These are phyloP conservation scores for Salvelinus sp. DNA, from an alignment of 2,113 vertebrate species.

Conservation along the genomic window DNA sequence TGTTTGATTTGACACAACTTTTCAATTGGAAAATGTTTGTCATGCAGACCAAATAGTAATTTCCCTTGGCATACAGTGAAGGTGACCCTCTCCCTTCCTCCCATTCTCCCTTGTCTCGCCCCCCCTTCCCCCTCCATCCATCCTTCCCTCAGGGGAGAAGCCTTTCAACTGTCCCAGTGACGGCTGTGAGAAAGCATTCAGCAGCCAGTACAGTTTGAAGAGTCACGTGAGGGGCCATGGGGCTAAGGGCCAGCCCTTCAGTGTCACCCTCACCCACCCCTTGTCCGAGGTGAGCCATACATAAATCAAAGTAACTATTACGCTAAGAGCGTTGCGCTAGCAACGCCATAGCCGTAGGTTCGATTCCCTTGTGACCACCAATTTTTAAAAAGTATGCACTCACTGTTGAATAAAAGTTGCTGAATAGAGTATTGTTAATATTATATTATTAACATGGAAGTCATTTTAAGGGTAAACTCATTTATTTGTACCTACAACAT, in stretches of 20 bases:
- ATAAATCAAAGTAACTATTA: background rate
- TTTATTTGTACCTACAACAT: background rate
- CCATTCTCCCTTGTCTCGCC: background rate
- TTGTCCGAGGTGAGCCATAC: conserved; percentile 84
- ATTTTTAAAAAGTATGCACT: background rate
- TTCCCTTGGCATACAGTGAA: background rate
- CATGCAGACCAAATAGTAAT: background rate
- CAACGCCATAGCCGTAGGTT: too few relatives aligned
- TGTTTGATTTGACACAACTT: too few relatives aligned
- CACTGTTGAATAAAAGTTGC: background rate
- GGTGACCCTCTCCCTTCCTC: background rate
- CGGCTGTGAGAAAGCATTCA: conserved; percentile 96
- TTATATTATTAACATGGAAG: background rate
- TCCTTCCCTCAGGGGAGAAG: conserved; percentile 83
- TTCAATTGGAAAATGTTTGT: too few relatives aligned
- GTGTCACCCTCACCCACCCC: conserved; percentile 77
- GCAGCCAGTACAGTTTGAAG: conserved; percentile 95
- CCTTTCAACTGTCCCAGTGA: conserved; percentile 96
- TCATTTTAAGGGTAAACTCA: background rate
- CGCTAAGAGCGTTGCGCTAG: background rate
- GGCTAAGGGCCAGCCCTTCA: conserved; percentile 83
- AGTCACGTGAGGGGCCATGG: conserved; percentile 95
- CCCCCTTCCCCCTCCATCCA: background rate
- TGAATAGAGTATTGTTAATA: too few relatives aligned
- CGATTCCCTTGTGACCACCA: too few relatives aligned